Evolutionary conservation across 2,113 vertebrate species (phyloP).

Genomic region (Pomatorhinus ruficollis): DNA sequence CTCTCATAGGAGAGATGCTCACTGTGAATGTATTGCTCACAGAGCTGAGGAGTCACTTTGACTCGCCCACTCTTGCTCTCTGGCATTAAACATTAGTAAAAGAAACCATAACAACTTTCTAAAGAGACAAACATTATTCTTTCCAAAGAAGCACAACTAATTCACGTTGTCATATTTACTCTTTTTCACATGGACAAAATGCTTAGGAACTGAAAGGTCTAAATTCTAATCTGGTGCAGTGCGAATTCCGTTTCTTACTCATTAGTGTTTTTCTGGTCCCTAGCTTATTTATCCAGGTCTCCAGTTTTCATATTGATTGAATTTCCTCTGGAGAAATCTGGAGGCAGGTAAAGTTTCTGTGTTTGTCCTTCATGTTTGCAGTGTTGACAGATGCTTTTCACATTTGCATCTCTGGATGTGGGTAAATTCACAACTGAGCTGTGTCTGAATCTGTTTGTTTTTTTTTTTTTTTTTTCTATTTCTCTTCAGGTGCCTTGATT

Average conservation of each 20-base stretch:
- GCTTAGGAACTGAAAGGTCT: neutral
- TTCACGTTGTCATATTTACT: neutral
- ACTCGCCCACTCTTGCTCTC: neutral
- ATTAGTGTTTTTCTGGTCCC: neutral
- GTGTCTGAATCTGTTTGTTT: neutral
- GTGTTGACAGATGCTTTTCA: neutral
- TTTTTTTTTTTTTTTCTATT: neutral
- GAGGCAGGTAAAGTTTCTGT: neutral
- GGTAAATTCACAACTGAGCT: neutral
- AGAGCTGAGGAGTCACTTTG: neutral
- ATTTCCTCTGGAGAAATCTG: neutral
- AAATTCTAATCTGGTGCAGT: neutral
- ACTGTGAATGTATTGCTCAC: neutral
- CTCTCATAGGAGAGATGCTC: neutral
- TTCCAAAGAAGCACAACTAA: neutral
- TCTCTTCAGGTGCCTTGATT: neutral
- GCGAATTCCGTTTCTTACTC: neutral
- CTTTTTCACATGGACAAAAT: neutral
- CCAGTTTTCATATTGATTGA: neutral
- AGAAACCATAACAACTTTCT: neutral
- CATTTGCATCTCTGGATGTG: neutral
- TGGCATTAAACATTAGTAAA: neutral
- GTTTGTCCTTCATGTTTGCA: neutral
- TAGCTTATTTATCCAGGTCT: neutral
- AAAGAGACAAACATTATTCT: neutral